Evolutionary conservation across 2,113 vertebrate genomes (phyloP), one percentile per base, ranked within the genome.

Genomic region (Sterna hirundo): DNA sequence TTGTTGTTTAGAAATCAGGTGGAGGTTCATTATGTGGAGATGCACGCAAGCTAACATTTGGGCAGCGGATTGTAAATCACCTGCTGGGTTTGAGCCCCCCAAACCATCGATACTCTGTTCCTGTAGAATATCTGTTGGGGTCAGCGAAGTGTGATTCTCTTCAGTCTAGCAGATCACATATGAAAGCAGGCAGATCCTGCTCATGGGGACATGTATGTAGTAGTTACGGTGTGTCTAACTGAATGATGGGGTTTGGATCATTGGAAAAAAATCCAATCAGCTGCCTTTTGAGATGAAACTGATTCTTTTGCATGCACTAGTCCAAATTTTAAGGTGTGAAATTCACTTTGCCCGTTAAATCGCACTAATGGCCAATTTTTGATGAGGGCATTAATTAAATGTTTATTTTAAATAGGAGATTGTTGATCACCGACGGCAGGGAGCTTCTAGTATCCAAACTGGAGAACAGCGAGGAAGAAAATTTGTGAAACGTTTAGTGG

Each of bases 131-230:
- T 98, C 98, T 98, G 47, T 98, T 98, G 98, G 98, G 98, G 97
- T 97, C 98, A 92, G 95, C 98, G 94, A 97, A 94, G 97, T 93
- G 83, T 96, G 97, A 96, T 88, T 89, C 97, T 95, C 96, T 96
- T 93, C 97, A 97, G 96, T 96, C 97, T 97, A 98, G 95, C 97
- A 96, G 96, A 90, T 97, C 98, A 97, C 96, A 97, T 83, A 71
- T 96, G 98, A 98, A 98, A 98, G 97, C 98, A 96, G 98, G 98
- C 98, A 99, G 99, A 98, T 99, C 99, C 90, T 98, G 99, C 97
- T 99, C 99, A 55, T 99, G 99, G 99, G 98, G 98, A 98, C 99
- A 99, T 93, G 99, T 99, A 99, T 99, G 99, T 99, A 97, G 97
- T 80, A 97, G 94, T 75, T 88, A 78, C 77, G 38, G 74, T 85